Evolutionary conservation across 2,888 invertebrate genomes (phyloP).

Genomic region (Oscheius sp.): DNA sequence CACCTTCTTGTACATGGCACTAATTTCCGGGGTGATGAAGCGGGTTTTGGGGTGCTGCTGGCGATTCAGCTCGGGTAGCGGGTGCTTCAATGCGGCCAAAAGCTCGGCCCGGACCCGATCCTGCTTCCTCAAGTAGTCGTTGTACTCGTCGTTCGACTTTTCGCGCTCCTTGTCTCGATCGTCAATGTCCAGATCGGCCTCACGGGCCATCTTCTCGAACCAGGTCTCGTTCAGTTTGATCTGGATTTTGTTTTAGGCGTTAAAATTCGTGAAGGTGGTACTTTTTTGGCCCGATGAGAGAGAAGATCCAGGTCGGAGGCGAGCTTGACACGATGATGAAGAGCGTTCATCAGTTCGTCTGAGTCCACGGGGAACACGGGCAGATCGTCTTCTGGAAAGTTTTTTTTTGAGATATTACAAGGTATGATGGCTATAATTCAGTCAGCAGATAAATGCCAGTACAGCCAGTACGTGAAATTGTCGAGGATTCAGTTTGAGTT

Average conservation of each 20-base stretch:
- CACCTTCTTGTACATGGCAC: slow-evolving; percentile 22
- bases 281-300: slow-evolving; percentile 79
- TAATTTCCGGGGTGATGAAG: slow-evolving; percentile 52
- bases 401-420: not conserved
- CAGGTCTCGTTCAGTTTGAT: slow-evolving; percentile 80
- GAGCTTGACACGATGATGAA: slow-evolving; percentile 80
- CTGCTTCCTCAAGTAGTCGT: slow-evolving; percentile 28
- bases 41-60: slow-evolving; percentile 21
- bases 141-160: slow-evolving; percentile 14
- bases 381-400: slow-evolving; percentile 74
- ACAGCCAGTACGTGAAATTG: too few species aligned
- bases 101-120: slow-evolving; percentile 6
- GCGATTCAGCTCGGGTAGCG: slow-evolving; percentile 12
- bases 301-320: slow-evolving; percentile 86
- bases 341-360: slow-evolving; percentile 77
- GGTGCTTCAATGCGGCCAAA: not conserved
- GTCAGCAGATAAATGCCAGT: too few species aligned
- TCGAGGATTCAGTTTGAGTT: too few species aligned
- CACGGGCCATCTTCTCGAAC: slow-evolving; percentile 86
- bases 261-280: slow-evolving; percentile 7
- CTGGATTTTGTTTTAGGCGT: slow-evolving; percentile 39
- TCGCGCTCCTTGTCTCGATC: slow-evolving; percentile 75
- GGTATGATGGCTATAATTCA: too few species aligned
- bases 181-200: slow-evolving; percentile 86
- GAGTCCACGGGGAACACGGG: slow-evolving; percentile 84